Evolutionary conservation across 2,113 vertebrate genomes (phyloP).

Genomic region (Bubo bubo): DNA sequence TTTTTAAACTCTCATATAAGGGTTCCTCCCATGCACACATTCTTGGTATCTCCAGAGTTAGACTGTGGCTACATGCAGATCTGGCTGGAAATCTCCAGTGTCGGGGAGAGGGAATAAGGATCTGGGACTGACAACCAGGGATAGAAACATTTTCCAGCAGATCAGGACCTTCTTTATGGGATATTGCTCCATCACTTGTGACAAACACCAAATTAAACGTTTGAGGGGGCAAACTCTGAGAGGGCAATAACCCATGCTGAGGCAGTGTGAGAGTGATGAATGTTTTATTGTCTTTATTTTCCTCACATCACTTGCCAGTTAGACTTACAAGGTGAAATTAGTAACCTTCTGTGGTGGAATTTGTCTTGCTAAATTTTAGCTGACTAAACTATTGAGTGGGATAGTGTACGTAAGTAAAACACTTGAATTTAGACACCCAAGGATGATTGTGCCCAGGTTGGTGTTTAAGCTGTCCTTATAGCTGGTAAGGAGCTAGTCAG

Average conservation of each 20-base stretch:
- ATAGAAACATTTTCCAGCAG: conserved; percentile 2
- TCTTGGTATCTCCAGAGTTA: background rate
- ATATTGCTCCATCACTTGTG: conserved; percentile 45
- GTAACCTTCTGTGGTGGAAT: background rate
- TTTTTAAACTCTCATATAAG: background rate
- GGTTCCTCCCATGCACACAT: background rate
- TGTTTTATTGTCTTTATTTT: conserved; percentile 63
- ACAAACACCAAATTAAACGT: conserved; percentile 49
- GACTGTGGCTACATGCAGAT: background rate
- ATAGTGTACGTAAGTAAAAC: background rate
- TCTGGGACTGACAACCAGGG: background rate
- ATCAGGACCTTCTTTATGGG: conserved; percentile 14
- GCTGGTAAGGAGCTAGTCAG: background rate
- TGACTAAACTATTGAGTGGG: background rate
- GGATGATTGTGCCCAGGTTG: background rate
- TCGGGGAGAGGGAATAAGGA: background rate
- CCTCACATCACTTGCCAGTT: conserved; percentile 47
- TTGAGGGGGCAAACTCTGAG: conserved; percentile 37
- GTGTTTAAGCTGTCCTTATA: background rate
- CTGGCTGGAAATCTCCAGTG: background rate
- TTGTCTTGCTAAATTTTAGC: conserved; percentile 24
- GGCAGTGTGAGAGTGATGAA: conserved; percentile 26
- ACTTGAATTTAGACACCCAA: background rate
- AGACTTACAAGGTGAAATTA: conserved; percentile 59
- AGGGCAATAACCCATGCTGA: conserved; percentile 45